Evolutionary conservation across 2,797 vertebrate species (phyloP).

Genomic region (Coregonus suidteri): DNA sequence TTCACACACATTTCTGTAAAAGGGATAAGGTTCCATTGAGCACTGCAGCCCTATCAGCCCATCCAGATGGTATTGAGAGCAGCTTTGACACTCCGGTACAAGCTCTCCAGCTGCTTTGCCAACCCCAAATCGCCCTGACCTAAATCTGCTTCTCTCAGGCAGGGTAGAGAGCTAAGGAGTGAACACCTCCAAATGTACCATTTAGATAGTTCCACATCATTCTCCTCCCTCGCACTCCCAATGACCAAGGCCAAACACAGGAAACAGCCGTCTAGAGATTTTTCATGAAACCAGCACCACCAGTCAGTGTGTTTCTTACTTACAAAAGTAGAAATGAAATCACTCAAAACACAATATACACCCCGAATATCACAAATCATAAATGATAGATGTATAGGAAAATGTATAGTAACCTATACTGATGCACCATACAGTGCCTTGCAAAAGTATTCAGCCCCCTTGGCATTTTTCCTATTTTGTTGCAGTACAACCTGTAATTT

Average conservation of each 20-base stretch:
- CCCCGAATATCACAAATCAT: background rate
- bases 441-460: too few relatives aligned
- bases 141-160: constrained; percentile 65
- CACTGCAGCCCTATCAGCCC: constrained; percentile 68
- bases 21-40: constrained; percentile 62
- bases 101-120: constrained; percentile 64
- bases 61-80: constrained; percentile 71
- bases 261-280: background rate
- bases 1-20: constrained; percentile 56
- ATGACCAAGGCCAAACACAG: background rate
- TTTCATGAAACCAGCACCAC: background rate
- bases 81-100: constrained; percentile 66
- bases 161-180: constrained; percentile 44
- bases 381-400: background rate
- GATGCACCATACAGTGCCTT: background rate
- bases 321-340: background rate
- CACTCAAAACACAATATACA: background rate
- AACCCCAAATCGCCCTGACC: constrained; percentile 73
- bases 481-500: too few relatives aligned
- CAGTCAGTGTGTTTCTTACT: background rate
- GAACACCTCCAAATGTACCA: constrained; percentile 60
- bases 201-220: background rate
- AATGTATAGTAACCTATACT: background rate
- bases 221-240: background rate
- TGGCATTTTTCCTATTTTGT: too few relatives aligned